phyloP scores from a whole-genome alignment of 2,888 invertebrate species.

The Schrankia costaestrigalis region DNA sequence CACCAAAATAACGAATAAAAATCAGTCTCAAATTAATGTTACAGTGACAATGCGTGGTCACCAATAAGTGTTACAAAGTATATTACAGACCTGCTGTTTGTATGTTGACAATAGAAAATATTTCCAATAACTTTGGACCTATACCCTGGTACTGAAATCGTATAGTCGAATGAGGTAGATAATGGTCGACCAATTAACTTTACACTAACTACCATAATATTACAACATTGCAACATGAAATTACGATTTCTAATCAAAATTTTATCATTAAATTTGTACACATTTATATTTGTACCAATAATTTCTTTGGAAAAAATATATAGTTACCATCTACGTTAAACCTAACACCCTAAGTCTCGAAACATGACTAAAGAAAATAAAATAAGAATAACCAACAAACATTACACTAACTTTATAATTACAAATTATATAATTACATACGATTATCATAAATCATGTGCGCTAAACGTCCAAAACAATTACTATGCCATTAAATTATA shows the following conservation, averaged over 20 bases:
- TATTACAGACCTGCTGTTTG: conserved; percentile 34
- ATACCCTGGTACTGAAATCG: conserved; percentile 66
- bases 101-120: conserved; percentile 61
- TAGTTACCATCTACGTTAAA: conserved; percentile 48
- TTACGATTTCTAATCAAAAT: conserved; percentile 65
- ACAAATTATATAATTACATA: conserved; percentile 52
- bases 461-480: conserved; percentile 63
- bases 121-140: conserved; percentile 70
- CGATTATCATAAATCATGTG: conserved; percentile 57
- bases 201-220: conserved; percentile 67
- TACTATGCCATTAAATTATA: conserved; percentile 47
- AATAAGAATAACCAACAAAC: conserved; percentile 79
- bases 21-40: conserved; percentile 63
- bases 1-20: conserved; percentile 37
- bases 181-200: conserved; percentile 64
- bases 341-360: conserved; percentile 59
- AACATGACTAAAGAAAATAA: conserved; percentile 66
- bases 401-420: conserved; percentile 54
- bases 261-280: conserved; percentile 75
- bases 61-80: conserved; percentile 32
- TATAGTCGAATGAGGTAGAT: conserved; percentile 72
- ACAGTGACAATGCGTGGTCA: conserved; percentile 34
- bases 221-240: conserved; percentile 75
- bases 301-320: conserved; percentile 78
- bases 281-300: conserved; percentile 76